Evolutionary conservation across 2,113 vertebrate species (phyloP).

Genomic region (Miniopterus natalensis): DNA sequence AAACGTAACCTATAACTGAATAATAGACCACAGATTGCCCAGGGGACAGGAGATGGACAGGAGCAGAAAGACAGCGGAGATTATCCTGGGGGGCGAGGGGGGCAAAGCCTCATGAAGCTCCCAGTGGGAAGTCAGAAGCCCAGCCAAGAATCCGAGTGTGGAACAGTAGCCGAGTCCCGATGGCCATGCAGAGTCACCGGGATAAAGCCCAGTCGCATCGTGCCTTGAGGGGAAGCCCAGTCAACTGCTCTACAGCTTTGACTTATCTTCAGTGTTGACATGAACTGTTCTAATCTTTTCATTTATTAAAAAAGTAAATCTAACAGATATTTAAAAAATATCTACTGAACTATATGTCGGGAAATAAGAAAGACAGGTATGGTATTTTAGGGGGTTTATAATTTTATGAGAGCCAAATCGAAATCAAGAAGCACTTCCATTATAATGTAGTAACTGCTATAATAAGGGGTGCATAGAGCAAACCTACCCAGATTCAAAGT

Average conservation of each 20-base stretch:
- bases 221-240: background rate
- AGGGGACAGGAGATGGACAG: background rate
- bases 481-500: background rate
- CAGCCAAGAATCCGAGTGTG: background rate
- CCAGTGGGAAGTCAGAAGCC: background rate
- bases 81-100: background rate
- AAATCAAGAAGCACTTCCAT: background rate
- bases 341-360: background rate
- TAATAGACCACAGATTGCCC: background rate
- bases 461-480: background rate
- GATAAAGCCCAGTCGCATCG: rapidly evolving
- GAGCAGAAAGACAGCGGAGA: background rate
- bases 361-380: background rate
- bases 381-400: background rate
- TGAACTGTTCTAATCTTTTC: background rate
- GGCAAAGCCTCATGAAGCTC: background rate
- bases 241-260: background rate
- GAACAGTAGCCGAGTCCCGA: background rate
- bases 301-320: background rate
- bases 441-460: background rate
- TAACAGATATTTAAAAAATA: background rate
- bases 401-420: background rate
- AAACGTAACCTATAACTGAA: background rate
- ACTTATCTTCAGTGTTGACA: background rate
- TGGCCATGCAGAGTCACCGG: background rate